Conservation (phyloP, 2,888 invertebrate genomes). For the Oscheius sp. region DNA sequence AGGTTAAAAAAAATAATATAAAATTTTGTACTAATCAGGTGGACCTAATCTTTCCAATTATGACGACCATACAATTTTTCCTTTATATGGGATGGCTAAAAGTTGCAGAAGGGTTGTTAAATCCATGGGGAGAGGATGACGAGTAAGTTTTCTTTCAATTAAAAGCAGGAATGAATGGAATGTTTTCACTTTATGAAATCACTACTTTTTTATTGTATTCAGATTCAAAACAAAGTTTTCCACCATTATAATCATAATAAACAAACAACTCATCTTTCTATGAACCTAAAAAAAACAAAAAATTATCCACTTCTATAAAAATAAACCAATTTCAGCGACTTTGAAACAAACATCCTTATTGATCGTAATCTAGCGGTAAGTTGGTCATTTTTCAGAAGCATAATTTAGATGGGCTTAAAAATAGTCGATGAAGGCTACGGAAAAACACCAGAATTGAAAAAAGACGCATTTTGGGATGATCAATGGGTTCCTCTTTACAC, state of each 20-base stretch:
- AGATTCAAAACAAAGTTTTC: too few relatives aligned
- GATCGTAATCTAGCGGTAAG: conserved; percentile 56
- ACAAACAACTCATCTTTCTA: background rate
- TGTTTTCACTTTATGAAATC: too few relatives aligned
- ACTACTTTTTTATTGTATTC: too few relatives aligned
- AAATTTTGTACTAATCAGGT: too few relatives aligned
- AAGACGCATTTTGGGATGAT: conserved; percentile 59
- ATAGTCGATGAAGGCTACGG: conserved; percentile 59
- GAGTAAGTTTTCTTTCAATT: conserved; percentile 32
- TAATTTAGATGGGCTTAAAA: conserved; percentile 54
- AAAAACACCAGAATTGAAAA: conserved; percentile 49
- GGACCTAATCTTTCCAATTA: conserved; percentile 58
- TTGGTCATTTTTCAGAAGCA: background rate
- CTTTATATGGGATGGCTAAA: conserved; percentile 66
- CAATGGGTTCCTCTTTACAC: conserved; percentile 57
- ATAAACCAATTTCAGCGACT: conserved; percentile 46
- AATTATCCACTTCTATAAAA: too few relatives aligned
- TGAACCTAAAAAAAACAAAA: conserved; percentile 14
- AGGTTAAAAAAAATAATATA: too few relatives aligned
- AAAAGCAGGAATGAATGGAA: too few relatives aligned
- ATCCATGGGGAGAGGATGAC: conserved; percentile 66
- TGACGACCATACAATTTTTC: conserved; percentile 61
- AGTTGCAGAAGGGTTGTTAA: conserved; percentile 62
- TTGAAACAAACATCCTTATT: conserved; percentile 60
- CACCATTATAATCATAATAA: too few relatives aligned